Evolutionary conservation across 2,888 invertebrate species (phyloP).

Genomic region (Bellardia pandia): DNA sequence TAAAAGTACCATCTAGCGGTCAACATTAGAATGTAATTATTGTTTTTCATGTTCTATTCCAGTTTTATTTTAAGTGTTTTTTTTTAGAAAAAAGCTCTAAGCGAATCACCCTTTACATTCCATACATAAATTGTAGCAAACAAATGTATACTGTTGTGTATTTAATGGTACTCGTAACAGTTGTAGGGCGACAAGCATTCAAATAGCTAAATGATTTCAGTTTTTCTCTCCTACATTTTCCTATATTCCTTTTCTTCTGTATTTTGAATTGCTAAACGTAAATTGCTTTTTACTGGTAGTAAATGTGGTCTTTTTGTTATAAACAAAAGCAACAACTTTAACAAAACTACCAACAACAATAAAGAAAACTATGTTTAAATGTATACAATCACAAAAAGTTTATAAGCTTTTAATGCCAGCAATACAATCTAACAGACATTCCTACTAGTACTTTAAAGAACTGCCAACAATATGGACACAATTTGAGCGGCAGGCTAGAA

Average conservation of each 20-base stretch:
- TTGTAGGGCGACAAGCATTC: background rate
- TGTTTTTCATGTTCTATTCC: too few relatives aligned
- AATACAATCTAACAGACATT: background rate
- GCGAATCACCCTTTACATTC: too few relatives aligned
- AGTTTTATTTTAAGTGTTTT: too few relatives aligned
- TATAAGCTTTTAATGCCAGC: background rate
- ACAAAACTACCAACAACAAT: background rate
- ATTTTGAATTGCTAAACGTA: constrained; percentile 19
- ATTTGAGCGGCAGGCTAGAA: background rate
- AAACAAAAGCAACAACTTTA: background rate
- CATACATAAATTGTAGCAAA: too few relatives aligned
- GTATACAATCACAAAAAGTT: too few relatives aligned
- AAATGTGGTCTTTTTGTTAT: constrained; percentile 11
- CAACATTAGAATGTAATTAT: too few relatives aligned
- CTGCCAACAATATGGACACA: background rate
- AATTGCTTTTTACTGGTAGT: constrained; percentile 31
- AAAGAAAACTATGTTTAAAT: background rate
- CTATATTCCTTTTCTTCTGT: background rate
- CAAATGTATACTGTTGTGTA: background rate
- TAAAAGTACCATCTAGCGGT: too few relatives aligned
- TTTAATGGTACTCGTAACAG: background rate
- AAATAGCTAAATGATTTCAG: constrained; percentile 22
- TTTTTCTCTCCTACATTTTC: background rate
- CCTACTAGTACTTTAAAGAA: background rate
- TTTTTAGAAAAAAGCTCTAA: too few relatives aligned